phyloP scores from a whole-genome alignment of 2,888 invertebrate species.

The Drosophila mettleri region DNA sequence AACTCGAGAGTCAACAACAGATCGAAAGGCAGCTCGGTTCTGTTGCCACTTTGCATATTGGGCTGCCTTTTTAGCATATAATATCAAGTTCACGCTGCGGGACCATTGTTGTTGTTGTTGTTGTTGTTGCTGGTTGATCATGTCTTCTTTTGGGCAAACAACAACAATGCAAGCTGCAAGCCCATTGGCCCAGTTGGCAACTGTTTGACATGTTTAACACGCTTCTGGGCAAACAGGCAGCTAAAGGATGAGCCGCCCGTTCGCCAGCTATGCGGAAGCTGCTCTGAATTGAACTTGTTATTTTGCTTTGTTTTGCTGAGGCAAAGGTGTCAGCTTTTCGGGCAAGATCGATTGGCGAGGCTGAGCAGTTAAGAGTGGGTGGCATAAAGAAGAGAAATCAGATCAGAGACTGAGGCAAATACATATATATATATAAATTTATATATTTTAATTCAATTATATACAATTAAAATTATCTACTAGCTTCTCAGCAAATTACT shows the following conservation, averaged over 20 bases:
- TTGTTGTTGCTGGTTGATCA: constrained; percentile 37
- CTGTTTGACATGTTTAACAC: constrained; percentile 60
- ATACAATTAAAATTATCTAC: not conserved
- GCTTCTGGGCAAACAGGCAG: constrained; percentile 40
- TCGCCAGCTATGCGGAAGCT: constrained; percentile 68
- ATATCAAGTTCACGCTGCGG: constrained; percentile 75
- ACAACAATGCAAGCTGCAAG: constrained; percentile 29
- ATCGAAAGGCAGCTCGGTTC: constrained; percentile 32
- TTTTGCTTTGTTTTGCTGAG: constrained; percentile 27
- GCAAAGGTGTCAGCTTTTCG: constrained; percentile 60
- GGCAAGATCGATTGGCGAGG: constrained; percentile 61
- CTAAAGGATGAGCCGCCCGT: constrained; percentile 38
- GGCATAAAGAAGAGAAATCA: not conserved
- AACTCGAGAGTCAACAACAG: constrained; percentile 23
- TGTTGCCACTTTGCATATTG: constrained; percentile 68
- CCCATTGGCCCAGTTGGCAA: constrained; percentile 67
- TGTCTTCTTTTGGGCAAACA: constrained; percentile 66
- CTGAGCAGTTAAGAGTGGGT: not conserved
- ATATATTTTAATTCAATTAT: not conserved
- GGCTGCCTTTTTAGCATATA: constrained; percentile 57
- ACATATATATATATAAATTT: not conserved
- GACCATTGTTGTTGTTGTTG: constrained; percentile 33
- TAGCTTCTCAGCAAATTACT: not conserved
- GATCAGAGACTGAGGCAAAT: not conserved
- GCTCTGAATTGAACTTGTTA: constrained; percentile 10